phyloP scores from a whole-genome alignment of 1,140 invertebrate genomes.

The Drosophila leontia region DNA sequence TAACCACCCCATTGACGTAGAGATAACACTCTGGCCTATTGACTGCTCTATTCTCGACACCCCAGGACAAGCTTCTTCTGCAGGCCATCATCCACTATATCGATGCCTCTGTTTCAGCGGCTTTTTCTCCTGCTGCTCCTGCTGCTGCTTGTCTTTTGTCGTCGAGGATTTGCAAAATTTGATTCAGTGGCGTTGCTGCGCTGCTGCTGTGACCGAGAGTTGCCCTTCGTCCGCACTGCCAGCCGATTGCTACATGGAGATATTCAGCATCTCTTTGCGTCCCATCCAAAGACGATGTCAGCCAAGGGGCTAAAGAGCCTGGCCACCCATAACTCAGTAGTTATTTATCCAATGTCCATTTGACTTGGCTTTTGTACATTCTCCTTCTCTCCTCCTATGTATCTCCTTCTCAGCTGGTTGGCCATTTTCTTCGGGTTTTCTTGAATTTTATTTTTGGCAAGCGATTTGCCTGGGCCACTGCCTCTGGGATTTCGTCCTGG shows the following conservation, averaged over 20 bases:
- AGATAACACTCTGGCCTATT: conserved; percentile 47
- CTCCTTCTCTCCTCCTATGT: conserved; percentile 13
- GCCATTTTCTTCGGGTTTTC: conserved; percentile 47
- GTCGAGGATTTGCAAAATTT: conserved; percentile 77
- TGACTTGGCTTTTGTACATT: conserved; percentile 69
- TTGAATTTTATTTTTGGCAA: conserved; percentile 68
- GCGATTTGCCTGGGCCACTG: conserved; percentile 56
- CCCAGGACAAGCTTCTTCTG: not conserved
- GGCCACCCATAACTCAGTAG: conserved; percentile 77
- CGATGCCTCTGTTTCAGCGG: conserved; percentile 28
- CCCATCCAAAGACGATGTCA: conserved; percentile 35
- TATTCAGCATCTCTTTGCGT: conserved; percentile 70
- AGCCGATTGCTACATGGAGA: conserved; percentile 77
- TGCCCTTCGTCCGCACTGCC: conserved; percentile 31
- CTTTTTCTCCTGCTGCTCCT: conserved; percentile 12
- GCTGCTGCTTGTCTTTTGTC: conserved; percentile 66
- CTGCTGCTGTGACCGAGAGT: conserved; percentile 16
- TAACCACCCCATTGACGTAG: conserved; percentile 67
- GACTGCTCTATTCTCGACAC: conserved; percentile 29
- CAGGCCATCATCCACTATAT: conserved; percentile 39
- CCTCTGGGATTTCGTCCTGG: conserved; percentile 33
- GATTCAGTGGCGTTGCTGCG: conserved; percentile 60
- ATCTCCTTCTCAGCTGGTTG: conserved; percentile 19
- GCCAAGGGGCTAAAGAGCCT: conserved; percentile 46
- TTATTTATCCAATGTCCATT: conserved; percentile 81